Base-by-base conservation (phyloP, 2,113 vertebrate species). In the Gasterosteus nipponicus region DNA sequence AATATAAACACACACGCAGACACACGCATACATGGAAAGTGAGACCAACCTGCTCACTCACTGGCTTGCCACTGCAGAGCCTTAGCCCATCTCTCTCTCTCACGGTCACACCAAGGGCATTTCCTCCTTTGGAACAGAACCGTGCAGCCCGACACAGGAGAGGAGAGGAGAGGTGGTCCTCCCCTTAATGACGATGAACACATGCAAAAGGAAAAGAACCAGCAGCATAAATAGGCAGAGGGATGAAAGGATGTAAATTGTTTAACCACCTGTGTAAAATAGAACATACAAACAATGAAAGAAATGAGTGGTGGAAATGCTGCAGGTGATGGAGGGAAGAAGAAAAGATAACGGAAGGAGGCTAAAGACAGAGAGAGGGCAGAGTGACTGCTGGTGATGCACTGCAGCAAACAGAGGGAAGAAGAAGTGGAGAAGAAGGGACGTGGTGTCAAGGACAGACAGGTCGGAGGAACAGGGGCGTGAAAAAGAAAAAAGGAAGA, bases 41-140 rank as follows among this genome's bases (percentile, higher is more conserved):
- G 65, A 77, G 58, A 77, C 66, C 58, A 70, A 83, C 75, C 85
- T 77, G 73, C 79, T 85, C 77, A 69, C 80, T 77, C 58, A 73
- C 80, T 82, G 57, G 68, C 79, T 75, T 73, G 68, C 72, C 69
- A 82, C 87, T 86, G 89, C 89, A 92, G 84, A 86, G 87, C 75
- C 85, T 78, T 64, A 85, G 78, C 73, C 73, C 63, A 71, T 77
- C 78, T 82, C 68, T 26, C 68, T 26, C 22, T 65, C 47, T 88
- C 90, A 90, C 26, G 89, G 90, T 91, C 91, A 92, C 64, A 89
- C 69, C 89, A 91, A 91, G 88, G 91, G 83, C 89, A 89, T 85
- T 44, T 56, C 57, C 69, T 80, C 74, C 63, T 75, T 65, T 69
- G 73, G 80, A 87, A 85, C 72, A 75, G 71, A 62, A 77, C 74